Percentiles rank a stretch among this genome's conserved stretches.
These are phyloP conservation scores for Amblyteles armatorius DNA, from an alignment of 2,888 invertebrate species.

Conservation along the genomic window DNA sequence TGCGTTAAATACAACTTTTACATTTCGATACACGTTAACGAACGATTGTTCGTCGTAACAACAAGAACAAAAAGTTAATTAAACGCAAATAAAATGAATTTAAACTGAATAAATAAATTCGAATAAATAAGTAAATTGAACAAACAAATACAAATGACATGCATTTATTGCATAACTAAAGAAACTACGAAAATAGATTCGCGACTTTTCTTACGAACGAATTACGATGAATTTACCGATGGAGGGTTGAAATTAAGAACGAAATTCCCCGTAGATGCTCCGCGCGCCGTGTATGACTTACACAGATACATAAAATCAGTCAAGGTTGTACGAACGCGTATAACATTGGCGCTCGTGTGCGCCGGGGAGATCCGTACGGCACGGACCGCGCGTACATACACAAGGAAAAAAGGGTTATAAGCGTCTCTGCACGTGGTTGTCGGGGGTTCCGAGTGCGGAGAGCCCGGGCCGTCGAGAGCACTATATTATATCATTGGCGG, in stretches of 20 bases:
- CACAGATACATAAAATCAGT: slow-evolving; percentile 12
- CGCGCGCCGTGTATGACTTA: background rate
- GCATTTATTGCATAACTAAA: background rate
- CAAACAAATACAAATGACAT: no score
- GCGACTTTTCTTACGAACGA: background rate
- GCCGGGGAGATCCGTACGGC: background rate
- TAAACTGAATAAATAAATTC: no score
- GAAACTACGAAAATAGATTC: slow-evolving; percentile 1
- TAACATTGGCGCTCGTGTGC: slow-evolving; percentile 7
- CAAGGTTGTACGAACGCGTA: slow-evolving; percentile 31
- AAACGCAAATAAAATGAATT: no score
- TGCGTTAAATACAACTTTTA: no score
- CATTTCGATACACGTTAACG: no score
- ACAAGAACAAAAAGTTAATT: no score
- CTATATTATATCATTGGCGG: slow-evolving; percentile 85
- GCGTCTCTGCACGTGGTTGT: slow-evolving; percentile 31
- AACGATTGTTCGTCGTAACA: no score
- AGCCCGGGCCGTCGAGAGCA: slow-evolving; percentile 75
- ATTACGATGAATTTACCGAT: background rate
- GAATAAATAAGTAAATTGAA: no score
- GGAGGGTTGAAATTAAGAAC: background rate
- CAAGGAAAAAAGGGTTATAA: background rate
- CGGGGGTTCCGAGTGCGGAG: slow-evolving; percentile 20
- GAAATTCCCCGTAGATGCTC: slow-evolving; percentile 12
- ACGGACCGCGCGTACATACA: slow-evolving; percentile 4